These are phyloP conservation scores for Colistium nudipinnis DNA, from an alignment of 2,113 vertebrate species.

Conservation along the genomic window DNA sequence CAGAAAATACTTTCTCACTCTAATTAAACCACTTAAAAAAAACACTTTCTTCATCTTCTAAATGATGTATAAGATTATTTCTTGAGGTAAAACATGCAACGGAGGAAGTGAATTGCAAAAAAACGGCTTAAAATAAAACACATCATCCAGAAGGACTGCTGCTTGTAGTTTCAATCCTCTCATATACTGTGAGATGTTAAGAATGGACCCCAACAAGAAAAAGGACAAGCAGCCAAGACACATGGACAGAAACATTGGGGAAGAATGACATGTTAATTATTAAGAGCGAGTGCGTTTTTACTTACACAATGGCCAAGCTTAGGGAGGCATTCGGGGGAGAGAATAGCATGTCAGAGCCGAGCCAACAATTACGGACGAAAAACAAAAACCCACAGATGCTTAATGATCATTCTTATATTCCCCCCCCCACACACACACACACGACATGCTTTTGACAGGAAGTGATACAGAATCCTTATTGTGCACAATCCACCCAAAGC, in stretches of 20 bases:
- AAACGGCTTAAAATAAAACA: neutral
- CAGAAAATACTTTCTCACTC: neutral
- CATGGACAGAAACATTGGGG: constrained; percentile 38
- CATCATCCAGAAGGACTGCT: constrained; percentile 11
- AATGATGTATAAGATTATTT: neutral
- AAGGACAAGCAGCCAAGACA: constrained; percentile 24
- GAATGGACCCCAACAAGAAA: neutral
- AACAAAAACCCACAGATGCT: constrained; percentile 61
- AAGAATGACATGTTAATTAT: constrained; percentile 50
- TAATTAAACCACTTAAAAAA: too few species aligned
- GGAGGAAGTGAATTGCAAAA: neutral
- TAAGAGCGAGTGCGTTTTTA: constrained; percentile 66
- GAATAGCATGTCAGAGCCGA: constrained; percentile 82
- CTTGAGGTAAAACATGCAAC: neutral
- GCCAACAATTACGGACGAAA: constrained; percentile 69
- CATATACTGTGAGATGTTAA: neutral
- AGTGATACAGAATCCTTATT: constrained; percentile 17
- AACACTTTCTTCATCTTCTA: too few species aligned
- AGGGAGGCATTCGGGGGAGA: constrained; percentile 86
- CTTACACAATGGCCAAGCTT: constrained; percentile 99
- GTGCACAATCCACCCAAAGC: constrained; percentile 20
- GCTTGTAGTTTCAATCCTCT: neutral
- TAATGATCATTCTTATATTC: constrained; percentile 52
- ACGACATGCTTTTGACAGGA: constrained; percentile 21
- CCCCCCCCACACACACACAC: constrained; percentile 24